Evolutionary conservation across 2,113 vertebrate genomes (phyloP), one percentile per base, ranked within the genome.

Genomic region (Nyctibius bracteatus): DNA sequence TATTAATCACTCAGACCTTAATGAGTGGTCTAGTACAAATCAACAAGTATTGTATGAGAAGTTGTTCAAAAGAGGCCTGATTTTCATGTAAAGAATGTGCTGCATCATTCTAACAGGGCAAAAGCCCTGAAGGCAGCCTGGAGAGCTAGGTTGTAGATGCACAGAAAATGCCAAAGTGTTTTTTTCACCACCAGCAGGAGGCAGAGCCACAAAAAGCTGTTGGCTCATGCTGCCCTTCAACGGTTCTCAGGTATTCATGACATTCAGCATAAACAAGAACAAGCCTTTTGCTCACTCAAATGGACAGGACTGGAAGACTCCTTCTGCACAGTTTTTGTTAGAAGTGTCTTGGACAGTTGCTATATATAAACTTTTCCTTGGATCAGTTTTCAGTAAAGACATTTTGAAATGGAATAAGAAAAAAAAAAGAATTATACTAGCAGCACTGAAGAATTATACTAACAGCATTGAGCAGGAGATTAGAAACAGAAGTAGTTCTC

Each of bases 121-220:
- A 81, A 92, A 68, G 28, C 14, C 63, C 46, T 49, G 52, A 77
- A 88, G 59, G 23, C 55, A 78, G 49, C 19, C 35, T 61, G 58
- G 24, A 61, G 43, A 86, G 16, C 0, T 0, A 71, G 61, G 39
- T 80, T 65, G 55, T 27, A n/a, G 5, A 28, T 2, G 25, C 30
- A 51, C 31, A 85, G 74, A 81, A 87, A 84, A 75, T 39, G 35
- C 15, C 30, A 44, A 14, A 22, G 37, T 5, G 6, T 14, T 37
- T 65, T 65, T 61, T 61, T 63, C 31, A 55, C 21, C 47, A 61
- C 41, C 81, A 90, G 49, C 61, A 79, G 57, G 47, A 81, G 47
- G 44, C 6, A 4, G 41, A 94, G 86, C 25, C 7, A 85, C 82
- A 74, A 41, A n/a, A 74, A 71, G 6, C 13, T 31, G 33, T 9